Evolutionary conservation across 2,888 invertebrate genomes (phyloP), one percentile per base, ranked within the genome.

Genomic region (Mamestra brassicae): DNA sequence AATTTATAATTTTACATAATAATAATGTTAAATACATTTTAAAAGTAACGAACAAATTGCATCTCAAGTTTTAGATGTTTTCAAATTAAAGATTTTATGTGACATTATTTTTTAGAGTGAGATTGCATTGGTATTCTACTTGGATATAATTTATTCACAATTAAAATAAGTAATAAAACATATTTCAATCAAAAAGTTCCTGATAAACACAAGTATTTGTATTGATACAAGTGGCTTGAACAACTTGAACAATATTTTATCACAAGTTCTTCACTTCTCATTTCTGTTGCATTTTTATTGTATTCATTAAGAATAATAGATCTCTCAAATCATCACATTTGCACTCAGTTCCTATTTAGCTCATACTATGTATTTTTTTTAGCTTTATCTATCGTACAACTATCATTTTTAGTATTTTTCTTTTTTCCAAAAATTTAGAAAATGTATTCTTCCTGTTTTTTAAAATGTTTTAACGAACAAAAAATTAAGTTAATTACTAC

Each of bases 321-420:
- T 96, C 96, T 96, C 96, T 95, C 87, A 85, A 88, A 90, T 92
- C 92, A 93, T 93, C 94, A 95, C 92, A 88, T 87, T 87, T 93
- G 95, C 96, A 95, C 95, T 95, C 96, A 96, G 96, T 96, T 96
- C 96, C 96, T 96, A 96, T 91, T 95, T 96, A 96, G 95, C 90
- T 94, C 94, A 93, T 95, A 93, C 92, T 89, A 93, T 90, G 87
- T 91, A 90, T 91, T 92, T 90, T 73, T 71, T 92, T 93, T 94
- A 95, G 95, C 90, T 92, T 92, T 94, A 94, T 91, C 91, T 92
- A 83, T 90, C 80, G 82, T 90, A 91, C 89, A 89, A 86, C 81
- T 87, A 80, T 80, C 79, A 82, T 82, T 86, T 83, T 83, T 84
- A 78, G 87, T 77, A 76, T 76, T 79, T 71, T 82, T 84, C 17